Base-by-base conservation (phyloP, 2,797 vertebrate genomes). In the Acrocephalus scirpaceus region DNA sequence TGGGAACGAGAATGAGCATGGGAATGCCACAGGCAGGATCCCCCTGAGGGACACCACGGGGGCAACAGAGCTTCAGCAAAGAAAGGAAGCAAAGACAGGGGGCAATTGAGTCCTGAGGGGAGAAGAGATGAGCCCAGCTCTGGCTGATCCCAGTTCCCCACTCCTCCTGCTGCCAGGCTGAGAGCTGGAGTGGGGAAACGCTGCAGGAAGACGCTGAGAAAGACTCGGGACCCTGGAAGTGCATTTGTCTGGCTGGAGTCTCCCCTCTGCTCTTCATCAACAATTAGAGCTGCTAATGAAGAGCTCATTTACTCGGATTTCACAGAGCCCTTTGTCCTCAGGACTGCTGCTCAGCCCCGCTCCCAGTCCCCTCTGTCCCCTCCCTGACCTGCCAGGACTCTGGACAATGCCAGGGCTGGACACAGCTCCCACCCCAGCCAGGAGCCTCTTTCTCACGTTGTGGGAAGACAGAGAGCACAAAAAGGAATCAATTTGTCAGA, bases 401-500 rank as follows among this genome's bases (percentile, higher is more conserved):
- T 26, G 30, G 64, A 32, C 62, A 47, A 16, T 25, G 67, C 36
- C 50, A 40, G 36, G 47, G 25, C 19, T 18, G 58, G 30, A 51
- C 47, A 42, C 13, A 27, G 40, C 53, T 45, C 50, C 51, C 21
- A 26, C 13, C 62, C n/a, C 51, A 16, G 50, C 5, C 27, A 45
- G 50, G 50, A 89, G 56, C 25, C 1, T 2, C 1, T 2, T 80
- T 60, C 61, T 77, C 51, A 23, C 36, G 1, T 13, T 48, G 56
- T 19, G 56, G 38, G 53, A 74, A 69, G 54, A 56, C 65, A 48
- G n/a, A 71, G 64, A 85, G 53, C 72, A 80, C 51, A 65, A 61
- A 90, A 66, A 74, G 25, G 57, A 92, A 77, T 56, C 61, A 42
- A 50, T 91, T 91, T 88, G 65, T 88, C 90, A 76, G 53, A 76